phyloP scores from a whole-genome alignment of 2,888 invertebrate genomes.

The Theretra japonica region DNA sequence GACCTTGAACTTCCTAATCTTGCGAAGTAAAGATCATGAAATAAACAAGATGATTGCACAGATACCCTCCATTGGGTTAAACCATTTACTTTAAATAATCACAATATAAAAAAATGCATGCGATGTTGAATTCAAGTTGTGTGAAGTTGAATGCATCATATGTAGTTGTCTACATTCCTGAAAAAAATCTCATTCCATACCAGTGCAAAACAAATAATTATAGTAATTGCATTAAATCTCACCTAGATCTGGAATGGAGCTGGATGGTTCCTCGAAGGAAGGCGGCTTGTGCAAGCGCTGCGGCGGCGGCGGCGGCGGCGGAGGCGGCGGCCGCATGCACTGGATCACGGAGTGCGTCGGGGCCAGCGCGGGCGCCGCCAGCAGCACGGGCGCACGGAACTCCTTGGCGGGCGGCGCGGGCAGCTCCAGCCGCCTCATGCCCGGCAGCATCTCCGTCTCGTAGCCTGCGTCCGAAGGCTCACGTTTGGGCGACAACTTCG shows the following conservation, averaged over 20 bases:
- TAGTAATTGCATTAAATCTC: slow-evolving; percentile 66
- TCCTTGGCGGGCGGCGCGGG: slow-evolving; percentile 80
- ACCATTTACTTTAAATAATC: background rate
- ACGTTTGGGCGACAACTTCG: slow-evolving; percentile 74
- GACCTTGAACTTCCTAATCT: slow-evolving; percentile 22
- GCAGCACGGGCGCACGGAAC: slow-evolving; percentile 77
- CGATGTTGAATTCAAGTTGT: background rate
- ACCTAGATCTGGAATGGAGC: slow-evolving; percentile 95
- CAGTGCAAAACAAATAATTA: background rate
- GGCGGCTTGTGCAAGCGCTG: slow-evolving; percentile 81
- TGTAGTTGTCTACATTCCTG: background rate
- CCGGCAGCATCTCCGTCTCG: slow-evolving; percentile 70
- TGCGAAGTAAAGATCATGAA: slow-evolving; percentile 15
- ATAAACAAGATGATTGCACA: slow-evolving; percentile 11
- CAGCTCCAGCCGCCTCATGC: slow-evolving; percentile 71
- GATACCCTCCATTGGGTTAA: background rate
- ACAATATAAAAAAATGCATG: background rate
- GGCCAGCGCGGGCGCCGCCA: slow-evolving; percentile 65
- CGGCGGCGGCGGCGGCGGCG: slow-evolving; percentile 81
- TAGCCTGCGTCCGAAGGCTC: slow-evolving; percentile 72
- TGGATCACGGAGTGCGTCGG: slow-evolving; percentile 79
- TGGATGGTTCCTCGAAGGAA: slow-evolving; percentile 91
- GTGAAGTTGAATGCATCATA: too few relatives aligned
- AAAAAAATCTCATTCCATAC: too few relatives aligned
- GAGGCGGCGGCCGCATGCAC: slow-evolving; percentile 81